These are phyloP conservation scores for Euura lappo DNA, from an alignment of 1,140 invertebrate species.

Conservation along the genomic window DNA sequence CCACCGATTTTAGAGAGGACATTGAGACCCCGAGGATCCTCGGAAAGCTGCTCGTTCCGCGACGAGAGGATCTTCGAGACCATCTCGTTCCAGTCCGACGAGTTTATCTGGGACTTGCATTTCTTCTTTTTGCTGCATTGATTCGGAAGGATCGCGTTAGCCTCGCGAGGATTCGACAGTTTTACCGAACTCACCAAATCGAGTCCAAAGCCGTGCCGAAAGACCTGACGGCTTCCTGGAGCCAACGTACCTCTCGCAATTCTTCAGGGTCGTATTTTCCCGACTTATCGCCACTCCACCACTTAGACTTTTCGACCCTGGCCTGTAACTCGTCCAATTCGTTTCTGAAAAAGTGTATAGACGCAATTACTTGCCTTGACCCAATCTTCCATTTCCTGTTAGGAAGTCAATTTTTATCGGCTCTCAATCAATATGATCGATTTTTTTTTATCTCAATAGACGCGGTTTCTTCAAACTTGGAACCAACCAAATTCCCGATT, in stretches of 20 bases:
- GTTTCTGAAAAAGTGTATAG: slow-evolving; percentile 36
- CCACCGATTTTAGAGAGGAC: slow-evolving; percentile 38
- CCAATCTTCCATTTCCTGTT: too few relatives aligned
- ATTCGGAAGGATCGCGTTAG: too few relatives aligned
- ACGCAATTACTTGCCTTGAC: too few relatives aligned
- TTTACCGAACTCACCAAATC: slow-evolving; percentile 38
- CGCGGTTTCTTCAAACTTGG: too few relatives aligned
- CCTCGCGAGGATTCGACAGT: too few relatives aligned
- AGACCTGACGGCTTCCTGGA: slow-evolving; percentile 45
- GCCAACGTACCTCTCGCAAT: slow-evolving; percentile 48
- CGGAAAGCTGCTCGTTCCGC: slow-evolving; percentile 29
- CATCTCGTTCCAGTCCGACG: slow-evolving; percentile 49
- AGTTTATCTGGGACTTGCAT: slow-evolving; percentile 43
- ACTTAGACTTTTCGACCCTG: slow-evolving; percentile 44
- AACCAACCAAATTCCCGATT: too few relatives aligned
- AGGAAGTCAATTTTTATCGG: too few relatives aligned
- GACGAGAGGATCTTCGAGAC: slow-evolving; percentile 34
- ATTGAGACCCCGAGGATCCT: slow-evolving; percentile 29
- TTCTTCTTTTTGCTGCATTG: slow-evolving; percentile 49
- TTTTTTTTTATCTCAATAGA: too few relatives aligned
- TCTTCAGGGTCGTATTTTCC: slow-evolving; percentile 43
- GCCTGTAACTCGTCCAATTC: slow-evolving; percentile 37
- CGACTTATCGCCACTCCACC: slow-evolving; percentile 34
- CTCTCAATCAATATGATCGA: too few relatives aligned
- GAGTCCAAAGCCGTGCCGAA: slow-evolving; percentile 44